A percentile compares a stretch with the other conserved stretches of the same genome.
Evolutionary conservation across 2,888 invertebrate genomes (phyloP).

Genomic region (Ferrisia virgata): DNA sequence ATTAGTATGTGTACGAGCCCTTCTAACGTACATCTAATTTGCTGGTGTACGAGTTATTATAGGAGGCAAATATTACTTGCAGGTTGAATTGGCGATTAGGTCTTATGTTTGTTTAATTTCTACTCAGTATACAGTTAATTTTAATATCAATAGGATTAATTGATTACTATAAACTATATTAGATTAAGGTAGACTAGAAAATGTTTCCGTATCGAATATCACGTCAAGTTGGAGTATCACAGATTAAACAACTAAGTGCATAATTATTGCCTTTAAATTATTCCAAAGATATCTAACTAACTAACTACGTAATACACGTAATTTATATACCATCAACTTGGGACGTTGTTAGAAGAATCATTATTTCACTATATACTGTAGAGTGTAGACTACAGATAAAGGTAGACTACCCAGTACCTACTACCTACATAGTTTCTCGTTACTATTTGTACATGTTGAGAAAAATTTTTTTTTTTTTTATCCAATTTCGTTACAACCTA

Average conservation of each 20-base stretch:
- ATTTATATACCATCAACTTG: no score
- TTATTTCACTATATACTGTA: no score
- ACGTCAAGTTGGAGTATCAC: not conserved
- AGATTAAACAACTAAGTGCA: not conserved
- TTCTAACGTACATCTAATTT: not conserved
- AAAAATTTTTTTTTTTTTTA: no score
- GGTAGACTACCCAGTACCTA: no score
- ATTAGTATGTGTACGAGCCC: no score
- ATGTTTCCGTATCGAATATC: not conserved
- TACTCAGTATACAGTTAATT: not conserved
- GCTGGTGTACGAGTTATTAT: not conserved
- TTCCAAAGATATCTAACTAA: not conserved
- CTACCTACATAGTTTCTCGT: no score
- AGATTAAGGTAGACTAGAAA: not conserved
- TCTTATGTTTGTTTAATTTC: not conserved
- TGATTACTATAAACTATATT: not conserved
- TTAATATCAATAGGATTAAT: conserved; percentile 2
- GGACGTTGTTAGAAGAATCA: no score
- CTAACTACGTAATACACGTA: no score
- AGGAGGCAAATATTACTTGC: not conserved
- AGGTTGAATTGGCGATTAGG: not conserved
- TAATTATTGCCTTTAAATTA: not conserved
- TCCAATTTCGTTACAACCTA: no score
- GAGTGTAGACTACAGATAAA: no score
- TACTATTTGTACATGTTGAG: no score